Base-by-base conservation (phyloP, 2,113 vertebrate genomes). In the Lichenostomus cassidix region DNA sequence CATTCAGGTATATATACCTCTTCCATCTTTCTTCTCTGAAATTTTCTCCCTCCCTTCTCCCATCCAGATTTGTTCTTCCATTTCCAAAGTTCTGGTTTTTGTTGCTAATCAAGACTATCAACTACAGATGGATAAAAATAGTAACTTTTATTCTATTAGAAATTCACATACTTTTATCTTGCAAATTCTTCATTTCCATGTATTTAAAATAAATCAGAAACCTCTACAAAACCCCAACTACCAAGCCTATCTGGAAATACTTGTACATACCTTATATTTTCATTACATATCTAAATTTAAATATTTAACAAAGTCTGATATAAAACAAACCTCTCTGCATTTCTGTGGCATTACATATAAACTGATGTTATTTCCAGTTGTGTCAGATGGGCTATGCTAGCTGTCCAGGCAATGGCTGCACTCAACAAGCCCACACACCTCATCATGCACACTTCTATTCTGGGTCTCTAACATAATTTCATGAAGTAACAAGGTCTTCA, bases 391-490 rank as follows among this genome's bases (percentile, higher is more conserved):
- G 20, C 16, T 69, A 20, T 53, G 46, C 6, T 46, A 4, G 19
- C 5, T 92, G 31, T 17, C 8, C 60, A 39, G 59, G 23, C 31
- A 55, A 35, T 33, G 55, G 5, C 50, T 83, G 22, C 14, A 12
- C 1, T 1, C n/a, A 49, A 19, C 14, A 71, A 68, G n/a, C 35
- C 24, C n/a, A 20, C 10, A 19, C 16, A 53, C 22, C 19, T 56
- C 44, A 20, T 56, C 8, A 11, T 9, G 4, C 19, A 19, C 1
- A 0, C 9, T 49, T 28, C 9, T 44, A 1, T 59, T 71, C 69
- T 73, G 46, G 10, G 39, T 28, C 50, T 63, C 50, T 55, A 42
- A n/a, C 14, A 59, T 82, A 92, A n/a, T 17, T 15, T 68, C 1
- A 0, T 1, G 6, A 18, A 28, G 8, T 12, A 87, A 41, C 15